Conservation (phyloP, 2,888 invertebrate genomes). For the Itoplectis maculator region DNA sequence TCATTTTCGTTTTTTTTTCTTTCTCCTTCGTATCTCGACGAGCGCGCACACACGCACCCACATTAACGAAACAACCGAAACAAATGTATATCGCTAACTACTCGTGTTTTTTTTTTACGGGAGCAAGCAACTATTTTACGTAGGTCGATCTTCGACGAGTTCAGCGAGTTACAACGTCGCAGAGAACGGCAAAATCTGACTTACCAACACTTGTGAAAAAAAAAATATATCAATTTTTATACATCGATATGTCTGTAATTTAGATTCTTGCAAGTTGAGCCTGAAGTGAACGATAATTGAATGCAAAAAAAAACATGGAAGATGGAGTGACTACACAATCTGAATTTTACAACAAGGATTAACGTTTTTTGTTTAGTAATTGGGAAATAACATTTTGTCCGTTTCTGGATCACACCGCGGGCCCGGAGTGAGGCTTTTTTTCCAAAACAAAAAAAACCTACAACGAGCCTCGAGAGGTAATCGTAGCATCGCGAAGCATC, state of each 20-base stretch:
- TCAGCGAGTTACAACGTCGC: slow-evolving; percentile 25
- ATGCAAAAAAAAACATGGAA: too few species aligned
- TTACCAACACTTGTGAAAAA: not conserved
- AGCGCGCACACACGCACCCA: slow-evolving; percentile 66
- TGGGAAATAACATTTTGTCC: slow-evolving; percentile 25
- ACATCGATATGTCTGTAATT: too few species aligned
- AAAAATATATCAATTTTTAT: not conserved
- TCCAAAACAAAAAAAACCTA: slow-evolving; percentile 5
- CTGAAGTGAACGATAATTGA: too few species aligned
- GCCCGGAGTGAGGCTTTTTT: slow-evolving; percentile 11
- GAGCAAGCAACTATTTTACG: slow-evolving; percentile 65
- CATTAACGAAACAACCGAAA: slow-evolving; percentile 52
- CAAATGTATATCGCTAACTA: slow-evolving; percentile 31
- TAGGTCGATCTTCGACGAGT: slow-evolving; percentile 29
- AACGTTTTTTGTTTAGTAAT: not conserved
- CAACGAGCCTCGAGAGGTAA: slow-evolving; percentile 42
- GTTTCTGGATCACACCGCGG: slow-evolving; percentile 4
- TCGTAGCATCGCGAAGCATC: slow-evolving; percentile 40
- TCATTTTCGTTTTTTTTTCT: slow-evolving; percentile 30
- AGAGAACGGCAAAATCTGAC: slow-evolving; percentile 10
- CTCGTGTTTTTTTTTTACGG: slow-evolving; percentile 48
- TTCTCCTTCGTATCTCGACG: slow-evolving; percentile 33
- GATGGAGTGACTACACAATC: too few species aligned
- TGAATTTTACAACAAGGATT: not conserved
- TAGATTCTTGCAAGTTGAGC: not conserved